Base-by-base conservation (phyloP, 1,140 invertebrate genomes). In the Phocides pigmalion region DNA sequence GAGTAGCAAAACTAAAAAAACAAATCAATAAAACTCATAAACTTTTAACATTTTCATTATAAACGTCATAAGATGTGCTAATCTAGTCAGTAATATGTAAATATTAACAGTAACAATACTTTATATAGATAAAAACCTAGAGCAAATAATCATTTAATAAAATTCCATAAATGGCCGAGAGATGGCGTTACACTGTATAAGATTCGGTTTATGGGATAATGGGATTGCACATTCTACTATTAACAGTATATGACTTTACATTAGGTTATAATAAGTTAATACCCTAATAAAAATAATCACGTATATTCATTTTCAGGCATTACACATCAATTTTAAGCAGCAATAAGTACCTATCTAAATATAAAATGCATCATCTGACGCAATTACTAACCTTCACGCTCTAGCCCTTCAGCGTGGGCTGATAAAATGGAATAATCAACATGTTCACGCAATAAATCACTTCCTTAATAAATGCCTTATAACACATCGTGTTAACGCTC, bases 1-100 rank as follows among this genome's bases (percentile, higher is more conserved):
- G 61, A 71, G 66, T 74, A 74, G 72, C 64, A 51, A 14, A 69
- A 64, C 51, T 0, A 41, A 49, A 16, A 1, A 35, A 1, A 12
- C n/a, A 12, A 35, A 35, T 35, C 32, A 4, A 35, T 35, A 4
- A 32, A 4, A 32, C 28, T 8, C 22, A 6, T 22, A 22, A 22
- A 6, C 6, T 22, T 6, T 22, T 3, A 3, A 22, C 6, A 22
- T 3, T 22, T n/a, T n/a, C n/a, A 22, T 3, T 22, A 3, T 22
- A 22, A 22, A 22, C 22, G 22, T n/a, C n/a, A 6, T 3, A 3
- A 22, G 22, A 22, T 22, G 22, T 22, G 22, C 22, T 22, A 22
- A 6, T 6, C 22, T 22, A n/a, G n/a, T n/a, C n/a, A n/a, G n/a
- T n/a, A n/a, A n/a, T n/a, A n/a, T n/a, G n/a, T n/a, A n/a, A n/a